Percentiles rank a stretch among this genome's conserved stretches.
These are phyloP conservation scores for Agelaius phoeniceus DNA, from an alignment of 2,113 vertebrate genomes.

Conservation along the genomic window DNA sequence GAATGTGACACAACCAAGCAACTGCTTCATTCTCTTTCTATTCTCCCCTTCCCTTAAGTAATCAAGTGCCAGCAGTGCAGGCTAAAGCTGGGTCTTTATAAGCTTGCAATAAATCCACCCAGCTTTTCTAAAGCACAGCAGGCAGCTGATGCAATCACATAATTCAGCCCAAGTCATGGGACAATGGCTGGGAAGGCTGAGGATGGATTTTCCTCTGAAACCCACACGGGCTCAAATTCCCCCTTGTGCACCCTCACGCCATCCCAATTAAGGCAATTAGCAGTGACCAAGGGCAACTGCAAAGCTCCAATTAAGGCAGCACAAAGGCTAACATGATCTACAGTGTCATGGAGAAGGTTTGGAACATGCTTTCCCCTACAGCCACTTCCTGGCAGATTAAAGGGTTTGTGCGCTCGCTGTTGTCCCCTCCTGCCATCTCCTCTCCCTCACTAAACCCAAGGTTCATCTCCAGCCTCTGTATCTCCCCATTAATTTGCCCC, in stretches of 20 bases:
- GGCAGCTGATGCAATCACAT: constrained; percentile 21
- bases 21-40: not conserved
- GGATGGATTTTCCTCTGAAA: constrained; percentile 17
- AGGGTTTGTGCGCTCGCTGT: not conserved
- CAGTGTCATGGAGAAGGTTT: constrained; percentile 37
- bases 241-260: rapidly evolving
- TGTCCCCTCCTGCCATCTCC: not conserved
- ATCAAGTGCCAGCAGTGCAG: not conserved
- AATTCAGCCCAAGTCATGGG: not conserved
- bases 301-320: constrained; percentile 60
- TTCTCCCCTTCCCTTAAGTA: not conserved
- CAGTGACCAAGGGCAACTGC: constrained; percentile 57
- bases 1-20: not conserved
- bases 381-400: constrained; percentile 43
- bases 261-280: constrained; percentile 68
- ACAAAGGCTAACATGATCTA: constrained; percentile 50
- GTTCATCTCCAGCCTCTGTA: not conserved
- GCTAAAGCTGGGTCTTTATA: not conserved
- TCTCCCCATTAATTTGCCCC: constrained; percentile 19
- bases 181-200: not conserved
- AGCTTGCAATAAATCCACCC: constrained; percentile 11
- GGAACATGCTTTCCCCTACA: not conserved
- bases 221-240: not conserved
- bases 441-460: not conserved
- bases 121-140: constrained; percentile 24